Evolutionary conservation across 2,888 invertebrate species (phyloP), one percentile per base, ranked within the genome.

Genomic region (Eilema caniola): DNA sequence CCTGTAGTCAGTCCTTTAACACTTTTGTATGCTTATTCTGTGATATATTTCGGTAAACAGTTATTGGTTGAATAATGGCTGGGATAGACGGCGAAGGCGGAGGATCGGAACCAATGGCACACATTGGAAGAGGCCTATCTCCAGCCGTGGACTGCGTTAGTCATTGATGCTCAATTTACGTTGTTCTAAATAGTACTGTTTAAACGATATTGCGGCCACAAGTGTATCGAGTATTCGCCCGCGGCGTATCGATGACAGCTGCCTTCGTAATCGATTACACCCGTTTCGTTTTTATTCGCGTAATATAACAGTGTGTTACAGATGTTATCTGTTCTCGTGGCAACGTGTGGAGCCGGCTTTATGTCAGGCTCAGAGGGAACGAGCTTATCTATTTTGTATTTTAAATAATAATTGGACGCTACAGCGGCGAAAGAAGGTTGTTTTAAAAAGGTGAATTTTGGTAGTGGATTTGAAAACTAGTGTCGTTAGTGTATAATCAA

Each of bases 181-280:
- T 20, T 37, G 24, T 69, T 28, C 10, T 59, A 69, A 59, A 16
- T 63, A 62, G 31, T 24, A 62, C 67, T 61, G 68, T 75, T 71
- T 72, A 71, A 63, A 71, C 74, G 64, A 71, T 41, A 69, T 62
- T 77, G 70, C 62, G 80, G 74, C 80, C 79, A 24, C 75, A 69
- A 83, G 76, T 83, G 82, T 77, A 84, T 67, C 63, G 72, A 72
- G 71, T 83, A 81, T 79, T 78, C 74, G 73, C 78, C 82, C 73
- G 71, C 65, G 76, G 83, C 82, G 75, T 71, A 75, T 37, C 84
- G 83, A 81, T 83, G 86, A 86, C 83, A 82, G 69, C 75, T 80
- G 83, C 77, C 75, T 77, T 37, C 25, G 76, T 83, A 85, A 85
- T 79, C 84, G 85, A 80, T 86, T 83, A 83, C 73, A 70, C 67